Conservation (phyloP, 2,113 vertebrate species). For the Zosterops pallidus region DNA sequence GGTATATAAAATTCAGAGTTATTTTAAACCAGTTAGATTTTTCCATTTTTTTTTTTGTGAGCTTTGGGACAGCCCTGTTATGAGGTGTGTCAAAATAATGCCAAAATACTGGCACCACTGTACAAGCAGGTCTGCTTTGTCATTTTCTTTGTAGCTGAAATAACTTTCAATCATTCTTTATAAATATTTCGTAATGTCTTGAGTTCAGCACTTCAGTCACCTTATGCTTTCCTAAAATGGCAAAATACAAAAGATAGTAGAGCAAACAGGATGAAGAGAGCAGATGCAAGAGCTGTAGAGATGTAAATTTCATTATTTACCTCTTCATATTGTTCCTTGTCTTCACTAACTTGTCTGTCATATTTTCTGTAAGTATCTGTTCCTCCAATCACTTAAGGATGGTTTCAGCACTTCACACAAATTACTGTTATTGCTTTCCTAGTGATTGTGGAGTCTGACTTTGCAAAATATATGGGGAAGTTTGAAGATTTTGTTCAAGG, state of each 20-base stretch:
- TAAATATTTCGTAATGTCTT: background rate
- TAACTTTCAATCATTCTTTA: background rate
- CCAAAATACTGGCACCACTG: background rate
- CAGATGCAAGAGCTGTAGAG: background rate
- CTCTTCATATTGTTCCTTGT: background rate
- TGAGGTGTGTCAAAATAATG: background rate
- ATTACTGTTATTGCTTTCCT: background rate
- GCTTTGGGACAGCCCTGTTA: background rate
- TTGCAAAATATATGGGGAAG: conserved; percentile 85
- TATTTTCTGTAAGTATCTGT: background rate
- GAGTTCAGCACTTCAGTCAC: background rate
- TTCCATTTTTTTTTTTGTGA: background rate
- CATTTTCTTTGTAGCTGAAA: background rate
- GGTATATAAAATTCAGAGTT: background rate
- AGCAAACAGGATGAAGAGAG: background rate
- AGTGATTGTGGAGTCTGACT: conserved; percentile 86
- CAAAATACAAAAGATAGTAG: background rate
- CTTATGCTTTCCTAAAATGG: background rate
- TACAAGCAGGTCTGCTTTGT: background rate
- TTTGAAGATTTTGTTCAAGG: conserved; percentile 76
- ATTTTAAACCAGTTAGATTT: background rate
- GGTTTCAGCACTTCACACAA: background rate
- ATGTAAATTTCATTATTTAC: background rate
- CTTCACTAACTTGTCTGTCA: background rate
- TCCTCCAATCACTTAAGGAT: background rate